Evolutionary conservation across 2,888 invertebrate genomes (phyloP), one percentile per base, ranked within the genome.

Genomic region (Tenthredo distinguenda): DNA sequence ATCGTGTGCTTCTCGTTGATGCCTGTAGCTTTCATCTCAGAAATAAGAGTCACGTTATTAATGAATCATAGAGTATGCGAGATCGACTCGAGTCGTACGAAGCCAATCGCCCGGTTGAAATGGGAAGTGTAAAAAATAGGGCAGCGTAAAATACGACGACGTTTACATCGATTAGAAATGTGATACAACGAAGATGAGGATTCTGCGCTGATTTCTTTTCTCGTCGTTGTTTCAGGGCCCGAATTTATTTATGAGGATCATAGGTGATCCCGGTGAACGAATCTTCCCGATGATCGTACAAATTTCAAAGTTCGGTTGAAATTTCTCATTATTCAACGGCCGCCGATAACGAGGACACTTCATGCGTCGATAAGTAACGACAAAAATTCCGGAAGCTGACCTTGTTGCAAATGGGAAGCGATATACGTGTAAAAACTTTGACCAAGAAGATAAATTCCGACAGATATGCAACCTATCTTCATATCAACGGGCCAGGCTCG

Each of bases 111-210:
- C 10, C 12, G 12, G 31, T 68, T 68, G 10, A 31, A 68, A 68
- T 68, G 21, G n/a, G 5, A 34, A 68, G 26, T 68, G 18, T 10
- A 34, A 43, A 40, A 74, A 26, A 43, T n/a, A 18, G 4, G 10
- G 21, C 12, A 10, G 9, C 43, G 55, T 15, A 79, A 58, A 90
- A 90, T 89, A 90, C 88, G 90, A 88, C 87, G 89, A 91, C 89
- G 87, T 90, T 90, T 90, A 89, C 89, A 90, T 90, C 90, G 90
- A 90, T 90, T 89, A 90, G 89, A 90, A 90, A 87, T 89, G 86
- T 87, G 87, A 87, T 88, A 85, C 81, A 84, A 86, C 85, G 77
- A 31, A 18, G 18, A 72, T 40, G 65, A 15, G 4, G 18, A 34
- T 68, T 18, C 2, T 6, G 7, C 18, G 21, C 68, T 68, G 68